A percentile compares a stretch with the other conserved stretches of the same genome.
phyloP scores from a whole-genome alignment of 2,797 vertebrate species.

The Hippoglossus hippoglossus region DNA sequence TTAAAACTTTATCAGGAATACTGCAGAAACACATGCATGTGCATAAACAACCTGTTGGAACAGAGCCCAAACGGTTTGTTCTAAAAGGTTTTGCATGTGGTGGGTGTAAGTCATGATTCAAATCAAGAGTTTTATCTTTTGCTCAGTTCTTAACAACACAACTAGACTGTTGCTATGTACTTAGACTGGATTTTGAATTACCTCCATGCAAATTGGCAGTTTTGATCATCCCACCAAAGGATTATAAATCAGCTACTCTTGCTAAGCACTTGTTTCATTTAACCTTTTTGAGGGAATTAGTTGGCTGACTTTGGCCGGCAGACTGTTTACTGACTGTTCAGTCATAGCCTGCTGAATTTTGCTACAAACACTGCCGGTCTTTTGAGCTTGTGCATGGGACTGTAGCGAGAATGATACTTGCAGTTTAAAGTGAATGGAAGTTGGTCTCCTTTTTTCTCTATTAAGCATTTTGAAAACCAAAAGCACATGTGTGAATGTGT shows the following conservation, averaged over 20 bases:
- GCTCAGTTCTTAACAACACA: constrained; percentile 7
- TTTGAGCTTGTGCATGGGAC: neutral
- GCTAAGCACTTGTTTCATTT: too few relatives aligned
- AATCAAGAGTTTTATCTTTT: constrained; percentile 12
- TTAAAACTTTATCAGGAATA: constrained; percentile 58
- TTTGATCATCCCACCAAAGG: too few relatives aligned
- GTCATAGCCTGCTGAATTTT: neutral
- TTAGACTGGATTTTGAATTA: constrained; percentile 25
- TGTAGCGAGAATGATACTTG: constrained; percentile 6
- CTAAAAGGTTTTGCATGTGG: constrained; percentile 24
- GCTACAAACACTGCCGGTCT: constrained; percentile 6
- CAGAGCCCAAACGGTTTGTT: constrained; percentile 20
- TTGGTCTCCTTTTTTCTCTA: too few relatives aligned
- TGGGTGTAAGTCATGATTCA: constrained; percentile 38
- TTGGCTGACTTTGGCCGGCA: too few relatives aligned
- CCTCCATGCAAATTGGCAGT: constrained; percentile 13
- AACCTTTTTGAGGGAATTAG: too few relatives aligned
- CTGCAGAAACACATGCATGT: constrained; percentile 50
- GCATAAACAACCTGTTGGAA: constrained; percentile 55
- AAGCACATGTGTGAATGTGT: too few relatives aligned
- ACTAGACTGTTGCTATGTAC: constrained; percentile 27
- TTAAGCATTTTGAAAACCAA: too few relatives aligned
- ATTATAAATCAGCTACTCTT: too few relatives aligned
- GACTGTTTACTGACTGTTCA: too few relatives aligned
- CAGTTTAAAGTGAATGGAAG: neutral